Evolutionary conservation across 1,140 invertebrate species (phyloP), one percentile per base, ranked within the genome.

Genomic region (Anadara kagoshimensis): DNA sequence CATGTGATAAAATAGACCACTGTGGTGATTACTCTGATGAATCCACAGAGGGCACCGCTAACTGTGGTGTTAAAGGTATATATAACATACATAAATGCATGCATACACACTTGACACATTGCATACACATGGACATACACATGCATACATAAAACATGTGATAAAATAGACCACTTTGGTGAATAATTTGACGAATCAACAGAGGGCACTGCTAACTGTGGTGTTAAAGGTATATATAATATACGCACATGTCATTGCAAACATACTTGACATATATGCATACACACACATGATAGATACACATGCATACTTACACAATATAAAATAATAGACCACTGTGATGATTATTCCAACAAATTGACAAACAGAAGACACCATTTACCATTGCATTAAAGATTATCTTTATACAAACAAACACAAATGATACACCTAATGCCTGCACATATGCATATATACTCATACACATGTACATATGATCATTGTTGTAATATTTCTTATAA

Each of bases 11-110:
- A 8, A 76, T 85, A 1, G 84, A 86, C 65, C 83, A 85, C 73
- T 87, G 86, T 67, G 85, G 85, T 16, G 85, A 87, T 69, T 83
- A 81, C 64, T 83, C 80, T n/a, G 86, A 87, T 56, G 85, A 87
- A 56, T 78, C 81, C 2, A 65, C 76, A 11, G 78, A 81, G 10
- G 83, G 83, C 0, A 70, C 76, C 5, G 77, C 83, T 49, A 76
- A 81, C 59, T 87, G 85, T 81, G 76, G 78, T 2, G 69, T 73
- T 63, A 64, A 69, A 45, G 75, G 75, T 77, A 65, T 36, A 58
- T 41, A 20, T 36, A 36, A 36, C 29, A 36, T 36, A 36, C 29
- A 36, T 7, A 36, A 36, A 36, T 36, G 29, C 29, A 36, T 36
- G 29, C 29, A n/a, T n/a, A n/a, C n/a, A n/a, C n/a, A n/a, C n/a